Percentiles rank a stretch among this genome's conserved stretches.
Conservation (phyloP, 2,888 invertebrate species). For the Morpho helenor region DNA sequence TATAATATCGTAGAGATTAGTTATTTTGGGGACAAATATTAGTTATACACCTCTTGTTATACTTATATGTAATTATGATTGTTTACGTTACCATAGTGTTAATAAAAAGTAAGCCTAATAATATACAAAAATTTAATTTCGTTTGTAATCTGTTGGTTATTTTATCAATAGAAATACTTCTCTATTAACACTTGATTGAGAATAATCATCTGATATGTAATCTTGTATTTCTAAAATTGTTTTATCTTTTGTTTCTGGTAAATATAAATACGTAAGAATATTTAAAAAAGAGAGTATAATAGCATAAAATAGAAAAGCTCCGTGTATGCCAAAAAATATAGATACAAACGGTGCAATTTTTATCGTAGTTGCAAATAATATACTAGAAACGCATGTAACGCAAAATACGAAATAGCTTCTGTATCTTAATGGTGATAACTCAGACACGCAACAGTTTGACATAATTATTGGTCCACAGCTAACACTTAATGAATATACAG, state of each 20-base stretch:
- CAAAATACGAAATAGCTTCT: constrained; percentile 39
- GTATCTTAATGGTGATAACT: constrained; percentile 39
- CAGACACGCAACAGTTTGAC: constrained; percentile 32
- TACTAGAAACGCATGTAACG: constrained; percentile 34
- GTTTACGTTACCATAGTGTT: too few species aligned
- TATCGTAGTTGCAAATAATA: constrained; percentile 37
- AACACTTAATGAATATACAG: constrained; percentile 15
- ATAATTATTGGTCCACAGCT: constrained; percentile 36
- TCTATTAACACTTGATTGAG: too few species aligned
- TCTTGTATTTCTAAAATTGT: constrained; percentile 35
- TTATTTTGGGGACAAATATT: too few species aligned
- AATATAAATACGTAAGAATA: constrained; percentile 27
- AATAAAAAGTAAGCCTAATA: not conserved
- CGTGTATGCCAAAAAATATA: constrained; percentile 37
- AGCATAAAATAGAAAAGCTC: constrained; percentile 39
- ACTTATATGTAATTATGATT: too few species aligned
- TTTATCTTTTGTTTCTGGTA: constrained; percentile 38
- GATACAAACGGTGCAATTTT: constrained; percentile 48
- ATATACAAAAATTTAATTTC: not conserved
- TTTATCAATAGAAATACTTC: not conserved
- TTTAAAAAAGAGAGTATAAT: constrained; percentile 24
- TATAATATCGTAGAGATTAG: too few species aligned
- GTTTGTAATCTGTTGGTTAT: not conserved
- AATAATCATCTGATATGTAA: not conserved
- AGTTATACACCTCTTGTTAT: too few species aligned